Evolutionary conservation across 1,140 invertebrate genomes (phyloP).

Genomic region (Eciton burchellii): DNA sequence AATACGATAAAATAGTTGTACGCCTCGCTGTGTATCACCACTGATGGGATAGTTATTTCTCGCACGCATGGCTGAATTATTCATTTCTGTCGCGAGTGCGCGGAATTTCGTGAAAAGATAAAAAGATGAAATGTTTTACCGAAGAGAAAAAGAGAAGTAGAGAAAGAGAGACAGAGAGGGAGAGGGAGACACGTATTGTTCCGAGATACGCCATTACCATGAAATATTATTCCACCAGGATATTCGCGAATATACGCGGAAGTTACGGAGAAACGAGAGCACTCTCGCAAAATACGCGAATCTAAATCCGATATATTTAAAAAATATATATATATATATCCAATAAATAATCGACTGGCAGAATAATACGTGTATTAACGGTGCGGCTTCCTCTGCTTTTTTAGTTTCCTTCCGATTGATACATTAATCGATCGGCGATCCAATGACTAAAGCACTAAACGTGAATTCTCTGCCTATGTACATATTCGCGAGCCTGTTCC

Average conservation of each 20-base stretch:
- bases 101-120: background rate
- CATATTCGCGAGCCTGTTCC: background rate
- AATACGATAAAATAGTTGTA: conserved; percentile 64
- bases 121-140: background rate
- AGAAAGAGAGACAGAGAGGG: no score
- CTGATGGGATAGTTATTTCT: background rate
- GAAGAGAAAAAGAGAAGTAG: background rate
- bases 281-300: background rate
- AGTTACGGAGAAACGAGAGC: background rate
- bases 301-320: no score
- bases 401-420: no score
- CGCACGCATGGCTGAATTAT: background rate
- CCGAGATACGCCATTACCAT: background rate
- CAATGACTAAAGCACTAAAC: background rate
- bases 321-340: no score
- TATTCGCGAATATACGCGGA: background rate
- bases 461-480: background rate
- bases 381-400: no score
- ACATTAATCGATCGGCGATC: background rate
- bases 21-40: background rate
- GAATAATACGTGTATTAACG: no score
- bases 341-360: no score
- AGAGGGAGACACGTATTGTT: background rate
- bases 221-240: conserved; percentile 7
- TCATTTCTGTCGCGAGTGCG: background rate